These are phyloP conservation scores for Lepidocolaptes lacrymiger DNA, from an alignment of 2,797 vertebrate genomes.

Conservation along the genomic window DNA sequence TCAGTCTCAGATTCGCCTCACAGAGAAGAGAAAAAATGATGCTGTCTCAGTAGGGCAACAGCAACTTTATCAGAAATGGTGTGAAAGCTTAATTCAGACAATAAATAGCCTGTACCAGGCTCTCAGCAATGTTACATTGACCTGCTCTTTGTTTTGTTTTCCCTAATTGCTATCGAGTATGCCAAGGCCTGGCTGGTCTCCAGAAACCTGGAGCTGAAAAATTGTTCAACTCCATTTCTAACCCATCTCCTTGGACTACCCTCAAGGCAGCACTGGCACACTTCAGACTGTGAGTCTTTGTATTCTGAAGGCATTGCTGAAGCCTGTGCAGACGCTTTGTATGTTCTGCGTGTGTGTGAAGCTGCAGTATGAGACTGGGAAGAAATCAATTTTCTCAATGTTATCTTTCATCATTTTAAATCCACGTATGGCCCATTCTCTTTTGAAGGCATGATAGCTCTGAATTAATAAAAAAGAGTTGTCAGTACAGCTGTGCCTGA, in stretches of 20 bases:
- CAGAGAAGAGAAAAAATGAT: neutral
- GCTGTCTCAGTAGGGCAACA: neutral
- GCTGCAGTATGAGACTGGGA: neutral
- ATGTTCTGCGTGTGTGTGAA: neutral
- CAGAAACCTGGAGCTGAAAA: neutral
- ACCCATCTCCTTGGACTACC: neutral
- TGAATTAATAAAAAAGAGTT: neutral
- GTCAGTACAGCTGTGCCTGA: neutral
- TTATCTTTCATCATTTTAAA: neutral
- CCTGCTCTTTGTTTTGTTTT: constrained; percentile 23
- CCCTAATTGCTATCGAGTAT: constrained; percentile 13
- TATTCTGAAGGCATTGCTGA: neutral
- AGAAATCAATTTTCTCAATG: neutral
- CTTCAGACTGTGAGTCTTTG: neutral
- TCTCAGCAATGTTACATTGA: constrained; percentile 19
- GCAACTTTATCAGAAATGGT: neutral
- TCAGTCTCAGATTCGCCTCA: neutral
- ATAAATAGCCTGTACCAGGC: neutral
- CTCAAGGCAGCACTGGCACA: neutral
- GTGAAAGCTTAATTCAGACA: constrained; percentile 36
- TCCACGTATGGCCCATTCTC: neutral
- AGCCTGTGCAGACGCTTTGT: neutral
- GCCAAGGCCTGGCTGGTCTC: constrained; percentile 20
- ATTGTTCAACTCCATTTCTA: neutral
- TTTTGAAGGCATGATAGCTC: neutral